phyloP scores from a whole-genome alignment of 53 echinoderm and acorn worm species.

The Pentamera pediparva region DNA sequence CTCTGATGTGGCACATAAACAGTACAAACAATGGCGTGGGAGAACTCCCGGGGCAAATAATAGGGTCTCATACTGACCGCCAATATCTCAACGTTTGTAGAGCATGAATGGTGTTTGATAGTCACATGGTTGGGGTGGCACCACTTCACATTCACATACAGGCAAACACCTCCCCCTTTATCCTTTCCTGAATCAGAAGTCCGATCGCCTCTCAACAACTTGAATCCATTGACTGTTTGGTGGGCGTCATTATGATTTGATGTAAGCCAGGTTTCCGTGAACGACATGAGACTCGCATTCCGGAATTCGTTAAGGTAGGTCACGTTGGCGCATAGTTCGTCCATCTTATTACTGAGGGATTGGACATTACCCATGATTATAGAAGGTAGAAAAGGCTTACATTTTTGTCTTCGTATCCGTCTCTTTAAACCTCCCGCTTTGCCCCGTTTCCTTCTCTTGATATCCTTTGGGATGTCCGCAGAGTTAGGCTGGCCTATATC shows the following conservation, averaged over 20 bases:
- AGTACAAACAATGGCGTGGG: background rate
- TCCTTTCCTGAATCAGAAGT: constrained; percentile 26
- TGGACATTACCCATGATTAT: constrained; percentile 27
- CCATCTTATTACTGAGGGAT: constrained; percentile 4
- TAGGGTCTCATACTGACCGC: background rate
- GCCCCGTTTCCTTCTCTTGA: background rate
- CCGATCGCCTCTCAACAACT: constrained; percentile 18
- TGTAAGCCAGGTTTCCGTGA: constrained; percentile 17
- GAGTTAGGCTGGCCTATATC: no score
- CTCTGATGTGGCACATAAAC: constrained; percentile 11
- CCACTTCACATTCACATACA: constrained; percentile 38
- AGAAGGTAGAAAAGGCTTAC: constrained; percentile 8
- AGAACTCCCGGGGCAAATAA: constrained; percentile 17
- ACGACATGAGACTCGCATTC: background rate
- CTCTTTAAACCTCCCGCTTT: background rate
- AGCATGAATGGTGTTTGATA: constrained; percentile 21
- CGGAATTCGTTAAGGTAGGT: background rate
- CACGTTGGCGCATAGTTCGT: constrained; percentile 1
- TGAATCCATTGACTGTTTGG: background rate
- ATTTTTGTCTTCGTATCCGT: background rate
- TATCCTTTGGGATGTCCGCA: background rate
- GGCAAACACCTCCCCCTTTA: constrained; percentile 30
- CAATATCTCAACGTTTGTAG: background rate
- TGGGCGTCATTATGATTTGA: background rate
- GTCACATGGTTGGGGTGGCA: constrained; percentile 23